Base-by-base conservation (phyloP, 2,113 vertebrate genomes). In the Hypanus sabinus region DNA sequence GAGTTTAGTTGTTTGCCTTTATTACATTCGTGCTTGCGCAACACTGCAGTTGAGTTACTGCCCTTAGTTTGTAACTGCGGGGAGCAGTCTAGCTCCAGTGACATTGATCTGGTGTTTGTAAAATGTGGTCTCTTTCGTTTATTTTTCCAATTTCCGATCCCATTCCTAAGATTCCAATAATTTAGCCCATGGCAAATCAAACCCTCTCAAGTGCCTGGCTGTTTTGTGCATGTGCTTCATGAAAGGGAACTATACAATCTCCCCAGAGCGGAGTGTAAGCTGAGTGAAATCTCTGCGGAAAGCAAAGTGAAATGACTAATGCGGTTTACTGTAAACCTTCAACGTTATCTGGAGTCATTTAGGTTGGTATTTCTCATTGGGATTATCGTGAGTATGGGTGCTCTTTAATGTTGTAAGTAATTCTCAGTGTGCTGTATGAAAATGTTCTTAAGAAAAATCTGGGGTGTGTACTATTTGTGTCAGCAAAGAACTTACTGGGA, bases 61-160 rank as follows among this genome's bases (percentile, higher is more conserved):
- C 36, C 91, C 68, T 93, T 46, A 93, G 36, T 93, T 93, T 75
- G 68, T 5, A 93, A 55, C 91, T 75, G 91, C 68, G 73, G 91
- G 91, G 91, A 73, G 91, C 91, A 73, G 91, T 73, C 91, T 93
- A 38, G 91, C 91, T 93, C 70, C 91, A 93, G 55, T 93, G 70
- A 73, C 91, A 93, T 75, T 73, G 68, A 22, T 93, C 38, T 73
- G 22, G 22, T 24, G 22, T 55, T 55, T 55, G 20, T 73, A 71
- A 73, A 93, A 93, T 20, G 55, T 71, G 38, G 68, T 33, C 11
- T n/a, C 62, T 33, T 73, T 73, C 68, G 68, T 5, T 24, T 24
- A n/a, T 16, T 0, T 12, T 12, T 60, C 30, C 46, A 3, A 46
- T 46, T 46, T 46, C 46, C 46, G 46, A 46, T 46, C 46, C 46